Conservation (phyloP, 2,113 vertebrate species). For the Ophthalmolycus amberensis region DNA sequence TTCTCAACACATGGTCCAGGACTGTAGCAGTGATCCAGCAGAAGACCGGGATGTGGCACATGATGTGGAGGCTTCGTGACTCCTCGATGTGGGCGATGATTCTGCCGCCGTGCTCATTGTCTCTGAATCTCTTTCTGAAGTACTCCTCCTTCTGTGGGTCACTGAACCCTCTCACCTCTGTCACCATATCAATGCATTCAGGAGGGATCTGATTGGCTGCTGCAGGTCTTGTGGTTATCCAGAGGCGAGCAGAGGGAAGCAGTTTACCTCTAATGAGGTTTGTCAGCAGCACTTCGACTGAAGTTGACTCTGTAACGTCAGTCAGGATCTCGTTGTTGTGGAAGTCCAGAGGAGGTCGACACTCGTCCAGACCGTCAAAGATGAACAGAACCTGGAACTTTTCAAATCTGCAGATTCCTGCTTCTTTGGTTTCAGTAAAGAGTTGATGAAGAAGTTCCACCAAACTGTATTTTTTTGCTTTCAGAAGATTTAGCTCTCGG, state of each 20-base stretch:
- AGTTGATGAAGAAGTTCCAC: slow-evolving; percentile 29
- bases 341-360: slow-evolving; percentile 44
- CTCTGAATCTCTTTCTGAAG: slow-evolving; percentile 34
- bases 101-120: slow-evolving; percentile 4
- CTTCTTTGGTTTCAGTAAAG: slow-evolving; percentile 40
- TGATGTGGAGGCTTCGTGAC: slow-evolving; percentile 31
- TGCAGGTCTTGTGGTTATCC: slow-evolving; percentile 46
- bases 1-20: slow-evolving; percentile 7
- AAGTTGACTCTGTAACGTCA: slow-evolving; percentile 19
- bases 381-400: slow-evolving; percentile 35
- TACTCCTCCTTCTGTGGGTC: slow-evolving; percentile 41
- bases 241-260: slow-evolving; percentile 41
- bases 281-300: slow-evolving; percentile 44
- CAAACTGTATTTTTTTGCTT: slow-evolving; percentile 18
- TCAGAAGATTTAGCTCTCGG: slow-evolving; percentile 33
- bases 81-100: slow-evolving; percentile 31
- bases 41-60: slow-evolving; percentile 55
- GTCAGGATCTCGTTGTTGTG: slow-evolving; percentile 1
- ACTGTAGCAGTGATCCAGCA: slow-evolving; percentile 46
- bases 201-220: slow-evolving; percentile 41
- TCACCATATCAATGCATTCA: slow-evolving; percentile 37
- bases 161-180: slow-evolving; percentile 46
- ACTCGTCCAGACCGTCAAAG: slow-evolving; percentile 44
- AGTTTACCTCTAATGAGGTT: slow-evolving; percentile 51
- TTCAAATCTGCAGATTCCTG: slow-evolving; percentile 22